phyloP scores from a whole-genome alignment of 2,113 vertebrate species.

The Taxidea taxus region DNA sequence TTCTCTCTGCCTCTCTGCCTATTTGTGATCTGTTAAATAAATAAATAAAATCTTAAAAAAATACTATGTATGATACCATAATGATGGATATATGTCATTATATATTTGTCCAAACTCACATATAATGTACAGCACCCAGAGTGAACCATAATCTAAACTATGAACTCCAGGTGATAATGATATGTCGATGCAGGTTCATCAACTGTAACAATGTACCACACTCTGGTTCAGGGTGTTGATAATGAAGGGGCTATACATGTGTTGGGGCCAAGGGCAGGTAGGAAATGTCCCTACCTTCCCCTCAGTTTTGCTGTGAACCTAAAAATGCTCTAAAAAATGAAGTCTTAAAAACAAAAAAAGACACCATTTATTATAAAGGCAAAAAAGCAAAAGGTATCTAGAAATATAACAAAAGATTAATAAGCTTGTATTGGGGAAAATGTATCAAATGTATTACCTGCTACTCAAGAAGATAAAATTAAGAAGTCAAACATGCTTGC shows the following conservation, averaged over 20 bases:
- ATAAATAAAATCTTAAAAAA: background rate
- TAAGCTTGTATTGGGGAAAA: background rate
- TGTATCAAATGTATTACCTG: background rate
- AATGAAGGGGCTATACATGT: background rate
- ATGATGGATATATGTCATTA: background rate
- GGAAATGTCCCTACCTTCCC: background rate
- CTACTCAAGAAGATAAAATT: background rate
- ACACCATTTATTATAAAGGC: background rate
- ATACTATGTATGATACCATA: background rate
- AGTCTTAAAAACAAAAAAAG: background rate
- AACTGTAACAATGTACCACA: background rate
- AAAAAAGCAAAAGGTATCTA: background rate
- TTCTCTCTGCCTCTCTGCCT: too few species aligned
- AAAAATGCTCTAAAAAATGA: background rate
- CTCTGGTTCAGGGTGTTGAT: background rate
- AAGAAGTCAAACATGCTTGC: background rate
- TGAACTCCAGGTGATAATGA: background rate
- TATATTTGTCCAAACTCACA: background rate
- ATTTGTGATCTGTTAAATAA: too few species aligned
- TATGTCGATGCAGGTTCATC: background rate
- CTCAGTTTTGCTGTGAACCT: background rate
- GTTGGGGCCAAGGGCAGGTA: background rate
- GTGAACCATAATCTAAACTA: background rate
- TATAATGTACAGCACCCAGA: background rate
- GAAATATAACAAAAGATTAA: background rate